Evolutionary conservation across 2,888 invertebrate species (phyloP), one percentile per base, ranked within the genome.

Genomic region (Toxonevra muliebris): DNA sequence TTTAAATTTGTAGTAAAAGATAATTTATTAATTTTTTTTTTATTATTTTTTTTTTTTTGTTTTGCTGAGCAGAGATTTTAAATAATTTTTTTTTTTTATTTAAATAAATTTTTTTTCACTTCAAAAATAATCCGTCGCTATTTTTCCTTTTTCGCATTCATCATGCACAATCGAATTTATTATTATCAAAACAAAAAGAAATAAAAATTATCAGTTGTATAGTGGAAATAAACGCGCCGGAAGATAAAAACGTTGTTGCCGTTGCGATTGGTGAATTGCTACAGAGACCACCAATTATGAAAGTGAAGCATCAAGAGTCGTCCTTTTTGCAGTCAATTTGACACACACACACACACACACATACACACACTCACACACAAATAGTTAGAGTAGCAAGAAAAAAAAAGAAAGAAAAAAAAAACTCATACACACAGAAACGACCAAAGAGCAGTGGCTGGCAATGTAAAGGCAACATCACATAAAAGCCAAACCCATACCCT

Each of bases 201-300:
- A 7, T 30, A 7, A 4, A 30, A 30, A 2, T 30, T 4, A 4
- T 30, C 30, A 30, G 30, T 30, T 4, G 30, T 7, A 30, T 2
- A 30, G 30, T 30, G 30, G 7, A 2, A 30, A 20, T 20, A 50
- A 68, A 66, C 50, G 17, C 66, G 68, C 43, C 71, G 70, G 78
- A 68, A 42, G 11, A 57, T n/a, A 70, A 69, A 78, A 13, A 75
- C 75, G 80, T 76, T 82, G 82, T 76, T 73, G 69, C 77, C 80
- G 79, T 74, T 80, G 74, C 82, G 79, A 80, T 80, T 79, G 78
- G 76, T 76, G 76, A 79, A 81, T 77, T 70, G 72, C 73, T 68
- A 81, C 79, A 78, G 78, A 80, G 77, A 77, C 80, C 81, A 78
- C 78, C 81, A 81, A 82, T 79, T 80, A 80, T 76, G 77, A 80